These are phyloP conservation scores for Valencia hispanica DNA, from an alignment of 2,797 vertebrate genomes.

Conservation along the genomic window DNA sequence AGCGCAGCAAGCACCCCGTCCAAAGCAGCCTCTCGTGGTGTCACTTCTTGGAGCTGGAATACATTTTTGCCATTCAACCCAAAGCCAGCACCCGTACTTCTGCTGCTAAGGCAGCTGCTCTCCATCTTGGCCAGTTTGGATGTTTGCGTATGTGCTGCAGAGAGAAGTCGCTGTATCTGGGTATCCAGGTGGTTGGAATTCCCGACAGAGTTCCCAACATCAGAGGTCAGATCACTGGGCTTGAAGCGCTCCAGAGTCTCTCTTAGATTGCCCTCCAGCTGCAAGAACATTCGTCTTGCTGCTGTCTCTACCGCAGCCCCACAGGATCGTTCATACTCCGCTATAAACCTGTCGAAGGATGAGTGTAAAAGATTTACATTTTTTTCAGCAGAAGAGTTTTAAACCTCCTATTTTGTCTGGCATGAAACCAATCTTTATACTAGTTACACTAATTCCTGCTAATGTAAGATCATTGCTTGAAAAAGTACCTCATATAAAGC, in stretches of 20 bases:
- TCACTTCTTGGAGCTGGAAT: slow-evolving; percentile 62
- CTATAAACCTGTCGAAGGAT: slow-evolving; percentile 74
- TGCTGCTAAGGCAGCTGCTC: slow-evolving; percentile 64
- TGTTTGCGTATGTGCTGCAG: slow-evolving; percentile 69
- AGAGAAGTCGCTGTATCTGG: slow-evolving; percentile 80
- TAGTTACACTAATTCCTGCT: background rate
- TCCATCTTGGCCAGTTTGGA: slow-evolving; percentile 81
- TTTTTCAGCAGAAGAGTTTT: background rate
- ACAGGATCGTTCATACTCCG: slow-evolving; percentile 72
- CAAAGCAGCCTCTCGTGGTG: slow-evolving; percentile 29
- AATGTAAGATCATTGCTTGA: background rate
- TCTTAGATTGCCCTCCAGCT: slow-evolving; percentile 74
- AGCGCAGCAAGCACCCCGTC: slow-evolving; percentile 68
- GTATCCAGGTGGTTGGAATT: slow-evolving; percentile 59
- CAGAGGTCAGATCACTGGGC: slow-evolving; percentile 36
- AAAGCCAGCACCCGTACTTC: slow-evolving; percentile 17
- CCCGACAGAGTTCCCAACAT: slow-evolving; percentile 27
- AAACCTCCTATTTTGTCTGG: background rate
- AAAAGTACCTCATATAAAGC: background rate
- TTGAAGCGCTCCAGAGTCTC: slow-evolving; percentile 60
- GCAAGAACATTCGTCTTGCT: slow-evolving; percentile 61
- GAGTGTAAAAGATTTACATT: slow-evolving; percentile 1
- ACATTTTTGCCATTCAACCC: slow-evolving; percentile 47
- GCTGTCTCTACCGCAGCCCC: slow-evolving; percentile 67
- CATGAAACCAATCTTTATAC: background rate